Evolutionary conservation across 2,888 invertebrate species (phyloP).

Genomic region (Abrostola triplasia): DNA sequence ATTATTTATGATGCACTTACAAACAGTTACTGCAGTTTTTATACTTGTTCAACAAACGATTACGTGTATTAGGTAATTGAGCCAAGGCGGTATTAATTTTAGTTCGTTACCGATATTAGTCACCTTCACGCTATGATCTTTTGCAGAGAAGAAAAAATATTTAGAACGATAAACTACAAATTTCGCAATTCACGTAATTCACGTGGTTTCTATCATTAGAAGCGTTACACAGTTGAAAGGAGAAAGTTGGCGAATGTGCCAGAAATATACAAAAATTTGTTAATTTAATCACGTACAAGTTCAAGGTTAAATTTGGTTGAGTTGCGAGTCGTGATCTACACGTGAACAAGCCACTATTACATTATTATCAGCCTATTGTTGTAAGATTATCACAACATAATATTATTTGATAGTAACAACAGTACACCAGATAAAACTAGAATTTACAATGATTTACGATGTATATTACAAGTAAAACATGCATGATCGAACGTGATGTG

Average conservation of each 20-base stretch:
- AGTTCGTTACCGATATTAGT: constrained; percentile 22
- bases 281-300: constrained; percentile 67
- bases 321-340: constrained; percentile 52
- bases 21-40: not conserved
- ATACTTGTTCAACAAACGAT: constrained; percentile 11
- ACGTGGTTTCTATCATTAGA: constrained; percentile 13
- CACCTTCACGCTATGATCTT: constrained; percentile 11
- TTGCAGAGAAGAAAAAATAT: not conserved
- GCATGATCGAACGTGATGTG: constrained; percentile 22
- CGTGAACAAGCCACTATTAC: constrained; percentile 35
- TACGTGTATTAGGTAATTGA: constrained; percentile 25
- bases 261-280: constrained; percentile 52
- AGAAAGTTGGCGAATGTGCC: constrained; percentile 46
- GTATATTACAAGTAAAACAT: constrained; percentile 22
- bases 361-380: constrained; percentile 37
- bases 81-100: constrained; percentile 36
- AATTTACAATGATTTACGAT: constrained; percentile 30
- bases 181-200: constrained; percentile 13
- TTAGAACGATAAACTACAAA: constrained; percentile 1
- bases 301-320: constrained; percentile 63
- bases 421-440: constrained; percentile 36
- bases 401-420: constrained; percentile 40
- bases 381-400: constrained; percentile 34
- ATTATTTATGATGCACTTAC: not conserved
- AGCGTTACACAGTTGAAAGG: constrained; percentile 38